phyloP scores from a whole-genome alignment of 2,113 vertebrate species.

The Lota lota region DNA sequence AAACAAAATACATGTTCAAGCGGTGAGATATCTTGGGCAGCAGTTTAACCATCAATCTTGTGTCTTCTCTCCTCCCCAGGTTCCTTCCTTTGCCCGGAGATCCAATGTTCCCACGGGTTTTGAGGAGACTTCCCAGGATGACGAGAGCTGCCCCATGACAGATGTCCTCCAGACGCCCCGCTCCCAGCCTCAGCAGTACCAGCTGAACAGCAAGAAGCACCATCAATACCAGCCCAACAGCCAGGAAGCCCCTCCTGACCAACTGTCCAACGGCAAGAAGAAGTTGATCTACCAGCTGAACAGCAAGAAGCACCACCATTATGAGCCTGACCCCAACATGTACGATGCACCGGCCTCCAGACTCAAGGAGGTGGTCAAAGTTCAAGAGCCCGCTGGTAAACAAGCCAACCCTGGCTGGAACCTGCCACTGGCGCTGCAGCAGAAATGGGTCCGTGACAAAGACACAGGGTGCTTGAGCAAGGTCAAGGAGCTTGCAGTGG shows the following conservation, averaged over 20 bases:
- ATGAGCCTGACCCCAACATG: slow-evolving; percentile 94
- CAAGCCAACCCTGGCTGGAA: slow-evolving; percentile 75
- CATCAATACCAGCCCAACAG: slow-evolving; percentile 93
- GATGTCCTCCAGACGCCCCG: slow-evolving; percentile 79
- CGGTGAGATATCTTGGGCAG: too few species aligned
- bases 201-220: slow-evolving; percentile 97
- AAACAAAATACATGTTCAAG: too few species aligned
- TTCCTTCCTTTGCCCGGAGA: slow-evolving; percentile 91
- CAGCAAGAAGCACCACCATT: slow-evolving; percentile 98
- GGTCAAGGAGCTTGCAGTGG: slow-evolving; percentile 79
- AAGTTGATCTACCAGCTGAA: slow-evolving; percentile 96
- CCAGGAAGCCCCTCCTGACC: slow-evolving; percentile 83
- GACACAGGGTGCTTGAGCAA: slow-evolving; percentile 83
- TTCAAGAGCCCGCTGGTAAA: slow-evolving; percentile 73
- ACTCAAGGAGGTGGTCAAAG: slow-evolving; percentile 83
- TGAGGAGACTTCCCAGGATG: slow-evolving; percentile 80
- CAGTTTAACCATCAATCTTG: slow-evolving; percentile 10
- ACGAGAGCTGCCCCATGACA: slow-evolving; percentile 73
- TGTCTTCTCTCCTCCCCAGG: slow-evolving; percentile 64
- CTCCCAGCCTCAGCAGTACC: slow-evolving; percentile 89
- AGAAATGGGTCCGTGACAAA: slow-evolving; percentile 86
- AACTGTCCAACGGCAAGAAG: slow-evolving; percentile 83
- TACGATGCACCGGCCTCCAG: slow-evolving; percentile 85
- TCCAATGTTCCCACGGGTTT: slow-evolving; percentile 88
- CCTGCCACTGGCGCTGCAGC: slow-evolving; percentile 73